Base-by-base conservation (phyloP, 2,888 invertebrate genomes). In the Daptonema setosum region DNA sequence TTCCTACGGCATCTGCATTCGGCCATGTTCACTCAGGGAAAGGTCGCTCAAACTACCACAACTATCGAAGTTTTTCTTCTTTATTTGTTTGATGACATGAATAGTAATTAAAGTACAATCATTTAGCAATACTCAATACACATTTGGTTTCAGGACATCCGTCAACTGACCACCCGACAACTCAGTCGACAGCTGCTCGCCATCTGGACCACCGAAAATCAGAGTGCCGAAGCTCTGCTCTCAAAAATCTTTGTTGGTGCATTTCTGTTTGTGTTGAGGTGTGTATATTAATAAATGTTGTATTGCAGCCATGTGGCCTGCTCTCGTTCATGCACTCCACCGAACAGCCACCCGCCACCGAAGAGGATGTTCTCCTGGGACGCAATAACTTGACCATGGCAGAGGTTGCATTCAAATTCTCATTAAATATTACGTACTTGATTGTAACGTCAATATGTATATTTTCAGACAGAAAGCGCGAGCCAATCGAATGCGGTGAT, bases 301-400 rank as follows among this genome's bases (percentile, higher is more conserved):
- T 35, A 35, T 45, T 45, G 17, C 73, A 91, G 90, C 97, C 95
- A 0, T 80, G 84, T 60, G 95, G 97, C 41, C 77, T 97, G 25
- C 76, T 95, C 58, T 80, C 80, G 56, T 91, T 84, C 73, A 76
- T 97, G 61, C 90, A 93, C 67, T 86, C 87, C 0, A 76, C 80
- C 29, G 91, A 90, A 59, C 77, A 79, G 56, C 84, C 90, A 0
- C 87, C 88, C 1, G 66, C 69, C 0, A 79, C 80, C 52, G 74
- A 75, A 55, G 73, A 73, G 45, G 77, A 77, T 63, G 67, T 73
- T 45, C 69, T 79, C 11, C 70, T 75, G 61, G 68, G 72, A 2
- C 77, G 97, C 56, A 93, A 97, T 75, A 97, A 95, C 77, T 77
- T 97, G 64, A 86, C 87, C 74, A 80, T 93, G 60, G 95, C 93